Conservation (phyloP, 2,797 vertebrate genomes). For the Pangasius mekongensis region DNA sequence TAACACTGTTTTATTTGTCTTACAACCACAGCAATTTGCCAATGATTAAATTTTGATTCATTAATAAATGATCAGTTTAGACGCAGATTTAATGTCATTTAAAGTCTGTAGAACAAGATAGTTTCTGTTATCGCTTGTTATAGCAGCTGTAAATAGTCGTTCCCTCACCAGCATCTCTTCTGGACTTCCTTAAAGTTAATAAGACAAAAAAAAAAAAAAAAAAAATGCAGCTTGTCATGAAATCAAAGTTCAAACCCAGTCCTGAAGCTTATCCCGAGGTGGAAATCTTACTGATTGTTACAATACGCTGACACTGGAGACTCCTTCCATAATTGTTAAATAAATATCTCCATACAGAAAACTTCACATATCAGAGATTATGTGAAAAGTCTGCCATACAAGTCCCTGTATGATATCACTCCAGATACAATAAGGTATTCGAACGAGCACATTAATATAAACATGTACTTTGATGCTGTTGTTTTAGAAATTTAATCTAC, state of each 20-base stretch:
- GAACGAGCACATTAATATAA: not conserved
- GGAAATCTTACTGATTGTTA: not conserved
- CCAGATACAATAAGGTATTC: not conserved
- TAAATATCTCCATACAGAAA: not conserved
- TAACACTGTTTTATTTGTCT: not conserved
- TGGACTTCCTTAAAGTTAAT: not conserved
- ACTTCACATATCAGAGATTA: not conserved
- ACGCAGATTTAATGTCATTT: not conserved
- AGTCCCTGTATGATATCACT: not conserved
- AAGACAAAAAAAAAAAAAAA: not conserved
- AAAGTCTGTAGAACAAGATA: not conserved
- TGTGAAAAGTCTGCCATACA: not conserved
- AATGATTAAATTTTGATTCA: not conserved
- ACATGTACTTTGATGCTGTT: not conserved
- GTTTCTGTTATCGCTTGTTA: not conserved
- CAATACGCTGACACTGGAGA: not conserved
- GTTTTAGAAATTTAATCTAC: not conserved
- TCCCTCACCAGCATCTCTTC: not conserved
- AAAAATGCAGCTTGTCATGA: too few species aligned
- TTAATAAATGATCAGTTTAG: not conserved
- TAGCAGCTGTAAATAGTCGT: not conserved
- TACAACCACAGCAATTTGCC: not conserved
- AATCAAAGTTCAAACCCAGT: not conserved
- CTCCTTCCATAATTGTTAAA: not conserved
- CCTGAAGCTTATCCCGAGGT: not conserved